phyloP scores from a whole-genome alignment of 2,797 vertebrate species.

The Sebastes minor region DNA sequence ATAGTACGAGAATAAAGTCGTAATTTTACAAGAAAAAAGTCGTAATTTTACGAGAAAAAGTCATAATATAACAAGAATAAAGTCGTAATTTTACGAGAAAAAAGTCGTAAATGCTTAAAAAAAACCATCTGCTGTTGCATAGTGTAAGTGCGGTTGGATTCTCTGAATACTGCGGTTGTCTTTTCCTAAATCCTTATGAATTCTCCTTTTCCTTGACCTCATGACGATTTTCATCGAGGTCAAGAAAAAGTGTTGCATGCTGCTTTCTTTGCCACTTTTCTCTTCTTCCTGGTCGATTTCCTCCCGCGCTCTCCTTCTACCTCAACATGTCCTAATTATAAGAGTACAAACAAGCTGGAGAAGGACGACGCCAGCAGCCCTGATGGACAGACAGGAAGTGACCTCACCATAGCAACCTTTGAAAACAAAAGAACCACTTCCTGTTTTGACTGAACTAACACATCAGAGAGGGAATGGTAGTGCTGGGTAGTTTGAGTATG shows the following conservation, averaged over 20 bases:
- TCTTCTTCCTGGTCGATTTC: not conserved
- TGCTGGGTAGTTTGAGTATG: not conserved
- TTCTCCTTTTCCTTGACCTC: too few species aligned
- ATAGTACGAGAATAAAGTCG: accelerated
- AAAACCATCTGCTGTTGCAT: too few species aligned
- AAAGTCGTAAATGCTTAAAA: too few species aligned
- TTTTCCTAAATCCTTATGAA: too few species aligned
- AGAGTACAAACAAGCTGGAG: not conserved
- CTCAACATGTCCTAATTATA: not conserved
- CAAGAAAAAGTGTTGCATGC: not conserved
- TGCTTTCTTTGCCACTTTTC: not conserved
- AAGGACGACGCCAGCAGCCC: not conserved
- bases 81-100: too few species aligned
- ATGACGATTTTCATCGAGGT: too few species aligned
- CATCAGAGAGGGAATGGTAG: not conserved
- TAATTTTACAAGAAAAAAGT: too few species aligned
- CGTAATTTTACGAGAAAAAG: too few species aligned
- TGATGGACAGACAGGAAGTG: conserved; percentile 24
- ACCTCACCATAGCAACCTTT: conserved; percentile 8
- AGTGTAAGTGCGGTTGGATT: too few species aligned
- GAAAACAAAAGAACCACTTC: conserved; percentile 42
- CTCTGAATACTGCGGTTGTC: too few species aligned
- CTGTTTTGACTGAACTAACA: conserved; percentile 37
- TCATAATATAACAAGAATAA: too few species aligned
- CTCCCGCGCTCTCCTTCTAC: not conserved